phyloP scores from a whole-genome alignment of 1,140 invertebrate genomes.

The Thaumatotibia leucotreta region DNA sequence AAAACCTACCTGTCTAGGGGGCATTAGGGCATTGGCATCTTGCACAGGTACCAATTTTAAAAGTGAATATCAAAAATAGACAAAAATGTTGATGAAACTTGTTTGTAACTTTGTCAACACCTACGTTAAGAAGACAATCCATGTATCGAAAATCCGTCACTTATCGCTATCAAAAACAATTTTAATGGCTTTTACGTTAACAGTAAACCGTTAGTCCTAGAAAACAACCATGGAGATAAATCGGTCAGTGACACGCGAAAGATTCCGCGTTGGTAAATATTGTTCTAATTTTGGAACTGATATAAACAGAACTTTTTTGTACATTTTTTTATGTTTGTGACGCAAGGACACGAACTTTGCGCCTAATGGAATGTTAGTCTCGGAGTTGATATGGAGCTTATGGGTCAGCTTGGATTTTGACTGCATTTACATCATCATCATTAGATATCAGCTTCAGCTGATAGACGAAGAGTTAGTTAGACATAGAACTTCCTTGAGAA shows the following conservation, averaged over 20 bases:
- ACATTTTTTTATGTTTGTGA: not conserved
- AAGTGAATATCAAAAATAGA: no score
- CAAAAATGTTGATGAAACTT: no score
- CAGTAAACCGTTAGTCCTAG: not conserved
- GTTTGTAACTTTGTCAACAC: no score
- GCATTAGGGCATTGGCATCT: no score
- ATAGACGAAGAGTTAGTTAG: not conserved
- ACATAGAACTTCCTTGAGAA: no score
- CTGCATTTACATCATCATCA: not conserved
- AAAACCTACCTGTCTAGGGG: no score
- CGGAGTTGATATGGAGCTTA: not conserved
- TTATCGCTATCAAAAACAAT: not conserved
- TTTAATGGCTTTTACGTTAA: not conserved
- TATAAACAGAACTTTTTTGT: not conserved
- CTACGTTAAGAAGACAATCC: no score
- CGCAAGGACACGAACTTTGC: not conserved
- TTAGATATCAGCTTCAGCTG: not conserved
- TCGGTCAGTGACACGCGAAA: not conserved
- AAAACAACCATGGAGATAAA: not conserved
- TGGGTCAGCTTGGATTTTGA: not conserved
- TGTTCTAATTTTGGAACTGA: not conserved
- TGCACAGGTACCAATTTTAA: no score
- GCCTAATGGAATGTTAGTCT: not conserved
- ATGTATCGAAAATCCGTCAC: not conserved
- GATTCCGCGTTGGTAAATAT: not conserved